Evolutionary conservation across 2,113 vertebrate species (phyloP), one percentile per base, ranked within the genome.

Genomic region (Pachyramphus minor): DNA sequence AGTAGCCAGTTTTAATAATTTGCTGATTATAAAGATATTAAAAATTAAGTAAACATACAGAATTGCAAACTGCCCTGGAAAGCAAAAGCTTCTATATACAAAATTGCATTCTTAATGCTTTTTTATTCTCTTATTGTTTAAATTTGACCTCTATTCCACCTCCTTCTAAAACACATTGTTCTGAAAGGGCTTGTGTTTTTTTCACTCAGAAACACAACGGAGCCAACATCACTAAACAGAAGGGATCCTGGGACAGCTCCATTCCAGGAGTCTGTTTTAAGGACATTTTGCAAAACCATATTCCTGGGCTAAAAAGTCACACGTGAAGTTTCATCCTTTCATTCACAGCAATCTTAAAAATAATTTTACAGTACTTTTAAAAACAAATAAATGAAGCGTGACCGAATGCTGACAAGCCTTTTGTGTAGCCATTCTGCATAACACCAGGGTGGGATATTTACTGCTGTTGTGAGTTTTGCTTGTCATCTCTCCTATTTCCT

Each of bases 71-170:
- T 44, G 41, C 12, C n/a, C 18, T 73, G 39, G 33, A 53, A 87
- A 71, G 30, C 37, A 56, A 75, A 85, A 63, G 41, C 56, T 72
- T 85, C 64, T 53, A 60, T 75, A 72, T 67, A 64, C 10, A 45
- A 47, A 41, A 42, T 33, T 84, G 35, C 25, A 53, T 74, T 78
- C 66, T 81, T 81, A 74, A 81, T 75, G 41, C 14, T n/a, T 68
- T 69, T 69, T 58, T 82, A 25, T 52, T 84, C 8, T 49, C 58
- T 89, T 78, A 90, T 81, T 90, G 47, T 86, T 93, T 53, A 84
- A 89, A 62, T 81, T 47, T 93, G 93, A 94, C 92, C 85, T 94
- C 81, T 91, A 58, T 93, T 96, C 93, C 58, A 87, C 87, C 87
- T 96, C 62, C 41, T 87, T 24, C 73, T 84, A 35, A 85, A 95